A percentile compares a stretch with the other conserved stretches of the same genome.
Evolutionary conservation across 92 coral and sea anemone species (phyloP).

Genomic region (Phenganax subtilis): DNA sequence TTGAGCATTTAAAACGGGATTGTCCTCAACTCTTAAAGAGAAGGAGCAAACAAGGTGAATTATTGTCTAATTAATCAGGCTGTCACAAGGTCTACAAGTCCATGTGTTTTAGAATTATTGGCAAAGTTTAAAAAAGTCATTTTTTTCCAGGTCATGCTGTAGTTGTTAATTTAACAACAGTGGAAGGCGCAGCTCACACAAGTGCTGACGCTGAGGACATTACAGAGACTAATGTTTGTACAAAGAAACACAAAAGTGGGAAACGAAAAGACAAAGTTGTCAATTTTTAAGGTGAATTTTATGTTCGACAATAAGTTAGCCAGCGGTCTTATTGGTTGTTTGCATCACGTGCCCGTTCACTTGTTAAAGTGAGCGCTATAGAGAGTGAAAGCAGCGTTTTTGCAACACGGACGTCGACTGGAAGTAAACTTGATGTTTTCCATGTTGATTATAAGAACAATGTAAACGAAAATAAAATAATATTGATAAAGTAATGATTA

Average conservation of each 20-base stretch:
- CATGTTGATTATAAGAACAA: too few species aligned
- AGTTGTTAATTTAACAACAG: not conserved
- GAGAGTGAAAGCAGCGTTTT: too few species aligned
- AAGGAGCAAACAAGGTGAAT: conserved; percentile 18
- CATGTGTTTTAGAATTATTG: not conserved
- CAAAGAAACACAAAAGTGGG: not conserved
- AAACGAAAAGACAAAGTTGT: conserved; percentile 19
- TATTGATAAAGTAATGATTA: not conserved
- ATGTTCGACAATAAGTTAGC: not conserved
- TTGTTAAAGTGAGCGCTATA: not conserved
- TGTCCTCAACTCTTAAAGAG: conserved; percentile 60
- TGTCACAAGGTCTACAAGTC: not conserved
- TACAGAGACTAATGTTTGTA: not conserved
- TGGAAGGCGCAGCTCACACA: conserved; percentile 8
- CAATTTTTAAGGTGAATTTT: conserved; percentile 12
- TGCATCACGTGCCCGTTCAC: not conserved
- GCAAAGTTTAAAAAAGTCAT: not conserved
- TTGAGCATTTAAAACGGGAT: conserved; percentile 82
- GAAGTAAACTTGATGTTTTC: too few species aligned
- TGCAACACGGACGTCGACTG: too few species aligned
- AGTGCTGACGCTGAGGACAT: conserved; percentile 30
- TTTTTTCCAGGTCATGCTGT: not conserved
- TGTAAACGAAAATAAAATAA: not conserved
- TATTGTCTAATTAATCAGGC: not conserved
- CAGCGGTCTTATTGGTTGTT: not conserved